Conservation (phyloP, 2,797 vertebrate species). For the Gadopsis marmoratus region DNA sequence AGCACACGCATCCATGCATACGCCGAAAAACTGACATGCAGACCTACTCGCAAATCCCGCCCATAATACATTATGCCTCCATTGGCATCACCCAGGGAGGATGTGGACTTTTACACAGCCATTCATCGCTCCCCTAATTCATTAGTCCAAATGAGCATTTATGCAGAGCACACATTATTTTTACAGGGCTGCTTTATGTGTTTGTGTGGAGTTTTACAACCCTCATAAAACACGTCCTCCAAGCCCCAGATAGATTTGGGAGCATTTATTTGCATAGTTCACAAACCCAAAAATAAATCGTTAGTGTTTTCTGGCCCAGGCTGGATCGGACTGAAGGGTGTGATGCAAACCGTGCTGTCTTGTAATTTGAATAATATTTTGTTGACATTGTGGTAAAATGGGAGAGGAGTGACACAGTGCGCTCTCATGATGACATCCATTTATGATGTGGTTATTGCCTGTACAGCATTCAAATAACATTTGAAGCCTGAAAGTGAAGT, state of each 20-base stretch:
- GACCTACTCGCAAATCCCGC: constrained; percentile 44
- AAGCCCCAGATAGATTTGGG: constrained; percentile 83
- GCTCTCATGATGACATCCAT: background rate
- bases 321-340: constrained; percentile 39
- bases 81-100: constrained; percentile 67
- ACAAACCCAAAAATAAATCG: constrained; percentile 81
- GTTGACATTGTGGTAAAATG: constrained; percentile 41
- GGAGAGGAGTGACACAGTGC: constrained; percentile 32
- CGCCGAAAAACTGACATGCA: constrained; percentile 14
- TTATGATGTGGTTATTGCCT: constrained; percentile 18
- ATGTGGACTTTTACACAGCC: constrained; percentile 70
- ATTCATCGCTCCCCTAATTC: constrained; percentile 80
- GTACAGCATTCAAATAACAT: background rate
- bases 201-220: constrained; percentile 85
- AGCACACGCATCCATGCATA: constrained; percentile 4
- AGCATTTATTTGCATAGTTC: constrained; percentile 85
- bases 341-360: constrained; percentile 49
- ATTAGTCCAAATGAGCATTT: constrained; percentile 85
- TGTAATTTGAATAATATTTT: constrained; percentile 51
- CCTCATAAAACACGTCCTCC: constrained; percentile 84
- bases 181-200: constrained; percentile 84
- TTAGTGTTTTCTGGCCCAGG: constrained; percentile 61
- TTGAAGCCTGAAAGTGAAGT: background rate
- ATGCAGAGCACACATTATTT: constrained; percentile 83
- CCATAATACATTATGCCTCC: constrained; percentile 39